Base-by-base conservation (phyloP, 2,113 vertebrate species). In the Catharus bicknelli region DNA sequence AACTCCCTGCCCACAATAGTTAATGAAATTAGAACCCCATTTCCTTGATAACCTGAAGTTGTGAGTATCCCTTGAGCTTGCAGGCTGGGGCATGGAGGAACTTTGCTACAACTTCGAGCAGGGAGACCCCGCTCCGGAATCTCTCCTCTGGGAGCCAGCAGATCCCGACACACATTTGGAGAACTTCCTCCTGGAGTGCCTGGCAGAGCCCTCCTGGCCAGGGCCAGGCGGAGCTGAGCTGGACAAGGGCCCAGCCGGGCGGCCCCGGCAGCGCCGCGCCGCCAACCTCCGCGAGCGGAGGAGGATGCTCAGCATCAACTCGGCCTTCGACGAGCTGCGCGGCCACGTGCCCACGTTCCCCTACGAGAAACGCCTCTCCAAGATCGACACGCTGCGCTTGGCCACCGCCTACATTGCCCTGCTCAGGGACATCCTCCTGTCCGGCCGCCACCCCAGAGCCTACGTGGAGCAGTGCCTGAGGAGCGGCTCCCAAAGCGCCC, bases 381-480 rank as follows among this genome's bases (percentile, higher is more conserved):
- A 99, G 94, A 98, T 98, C 0, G 98, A 98, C 95, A 98, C 98
- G 0, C 96, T 98, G 27, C 64, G 96, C 9, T 63, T 98, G 87
- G 98, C 98, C 76, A 98, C 98, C 2, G 98, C 98, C 10, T 98
- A 98, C 96, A 98, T 98, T 9, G 97, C 98, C 12, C 96, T 98
- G 19, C 97, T 98, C 16, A 47, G 97, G 1, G 98, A 99, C 90
- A 98, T 98, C 79, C 97, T 99, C 16, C 30, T 97, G 89, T 98
- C 98, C 0, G 98, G 98, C 4, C 94, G 96, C 0, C 95, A 98
- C 23, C 98, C 98, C 74, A 98, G 97, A 7, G 91, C 98, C n/a
- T 98, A 98, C 0, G 93, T 97, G 86, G 98, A 98, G 58, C 95
- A 95, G 64, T 98, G 97, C 93, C 96, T 98, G 97, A 98, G 98